These are phyloP conservation scores for Drosophila persimilis DNA, from an alignment of 1,140 invertebrate species.

Conservation along the genomic window DNA sequence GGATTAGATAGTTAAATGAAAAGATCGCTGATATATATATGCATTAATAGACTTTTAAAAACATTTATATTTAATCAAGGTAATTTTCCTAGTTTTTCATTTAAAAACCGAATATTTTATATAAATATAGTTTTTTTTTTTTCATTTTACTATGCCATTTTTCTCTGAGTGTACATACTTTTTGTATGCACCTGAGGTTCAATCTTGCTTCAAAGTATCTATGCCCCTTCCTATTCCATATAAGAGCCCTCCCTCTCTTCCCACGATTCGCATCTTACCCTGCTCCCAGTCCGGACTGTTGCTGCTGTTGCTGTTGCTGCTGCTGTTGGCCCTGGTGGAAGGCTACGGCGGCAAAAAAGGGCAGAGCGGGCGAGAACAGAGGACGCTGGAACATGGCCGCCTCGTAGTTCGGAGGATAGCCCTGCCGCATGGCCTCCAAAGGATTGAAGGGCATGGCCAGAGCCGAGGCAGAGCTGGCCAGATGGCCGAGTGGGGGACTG, in stretches of 20 bases:
- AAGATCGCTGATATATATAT: too few species aligned
- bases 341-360: conserved; percentile 80
- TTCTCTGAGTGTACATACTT: too few species aligned
- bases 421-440: conserved; percentile 83
- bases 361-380: conserved; percentile 79
- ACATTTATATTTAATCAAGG: too few species aligned
- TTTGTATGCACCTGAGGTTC: too few species aligned
- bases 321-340: conserved; percentile 82
- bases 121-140: too few species aligned
- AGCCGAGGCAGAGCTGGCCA: conserved; percentile 33
- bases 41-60: too few species aligned
- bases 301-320: conserved; percentile 57
- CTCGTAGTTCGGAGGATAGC: conserved; percentile 76
- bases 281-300: conserved; percentile 53
- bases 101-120: too few species aligned
- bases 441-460: conserved; percentile 82
- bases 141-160: too few species aligned
- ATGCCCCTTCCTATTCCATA: too few species aligned
- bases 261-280: conserved; percentile 41
- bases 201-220: too few species aligned
- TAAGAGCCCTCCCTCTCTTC: neutral
- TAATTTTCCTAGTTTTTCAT: too few species aligned
- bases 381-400: conserved; percentile 77
- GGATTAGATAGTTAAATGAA: too few species aligned
- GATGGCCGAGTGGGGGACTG: conserved; percentile 80